Base-by-base conservation (phyloP, 2,888 invertebrate genomes). In the Ganaspis brasiliensis region DNA sequence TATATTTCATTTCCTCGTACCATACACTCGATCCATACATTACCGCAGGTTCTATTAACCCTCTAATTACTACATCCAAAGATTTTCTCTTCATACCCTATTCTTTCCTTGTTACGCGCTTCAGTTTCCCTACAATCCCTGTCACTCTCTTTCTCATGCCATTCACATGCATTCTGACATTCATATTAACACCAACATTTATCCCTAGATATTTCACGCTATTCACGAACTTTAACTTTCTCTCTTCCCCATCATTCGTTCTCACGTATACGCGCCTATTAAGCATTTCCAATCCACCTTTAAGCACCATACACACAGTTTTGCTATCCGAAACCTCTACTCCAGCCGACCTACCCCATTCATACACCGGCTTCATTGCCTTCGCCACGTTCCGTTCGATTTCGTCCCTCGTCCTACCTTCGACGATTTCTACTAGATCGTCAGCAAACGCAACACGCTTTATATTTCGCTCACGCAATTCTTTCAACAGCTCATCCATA, bases 391-490 rank as follows among this genome's bases (percentile, higher is more conserved):
- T 16, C 16, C 10, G 45, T 37, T 55, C 67, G 12, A 72, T 14
- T 12, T 24, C 4, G 6, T 6, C 14, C 21, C 55, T 5, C 10
- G 59, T 57, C 14, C 10, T 21, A 10, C 55, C 72, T 9, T 73
- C 76, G 0, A 77, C 61, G 0, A 79, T 9, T 0, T 75, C 6
- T n/a, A 75, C 9, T 49, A 75, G 24, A 49, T 77, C 75, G 31
- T 79, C 79, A 9, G 77, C 79, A 40, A 40, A 79, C 12, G 75
- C 73, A 26, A 70, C 63, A 12, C 35, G 24, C 9, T 63, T 63
- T 0, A 55, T 12, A 1, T 37, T 35, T 24, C 40, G 2, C 6
- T 31, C 31, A 4, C 31, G 2, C 6, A 31, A 31, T 6, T 4
- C 31, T 4, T 31, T 31, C 31, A 31, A 31, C 31, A 31, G 31